Evolutionary conservation across 2,888 invertebrate genomes (phyloP), one percentile per base, ranked within the genome.

Genomic region (Dryobota labecula): DNA sequence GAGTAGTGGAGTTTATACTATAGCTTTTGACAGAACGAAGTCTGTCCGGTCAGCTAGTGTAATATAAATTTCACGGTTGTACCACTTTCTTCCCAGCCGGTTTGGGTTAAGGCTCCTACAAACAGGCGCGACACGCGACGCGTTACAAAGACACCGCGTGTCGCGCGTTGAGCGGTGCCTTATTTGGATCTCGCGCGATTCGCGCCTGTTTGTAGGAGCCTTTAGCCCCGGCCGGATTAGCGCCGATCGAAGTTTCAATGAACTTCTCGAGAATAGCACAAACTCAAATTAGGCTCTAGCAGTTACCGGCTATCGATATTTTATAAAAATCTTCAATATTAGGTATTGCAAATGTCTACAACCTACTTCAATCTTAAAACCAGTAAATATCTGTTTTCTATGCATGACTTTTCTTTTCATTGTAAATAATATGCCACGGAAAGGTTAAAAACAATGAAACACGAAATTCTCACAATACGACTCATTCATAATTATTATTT

Each of bases 241-340:
- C 30, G 27, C 20, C 63, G 70, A 76, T 72, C 70, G 72, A 80
- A 85, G 78, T 83, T 85, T 74, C 76, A 73, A 74, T 70, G 69
- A 83, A 84, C 73, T 79, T 70, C 70, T 70, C 70, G 41, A 68
- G 56, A 64, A 62, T 73, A 56, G 53, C 62, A 43, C 69, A 41
- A 75, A 72, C 64, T 84, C 60, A 68, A 81, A 73, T 78, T 78
- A 68, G 24, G 64, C 62, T 57, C 58, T n/a, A 69, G 49, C 30
- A 45, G 54, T 61, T 57, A 60, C 27, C 41, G 49, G 49, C 20
- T 33, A 60, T 65, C n/a, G 63, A 70, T 62, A 61, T 80, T 68
- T 38, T 30, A 57, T 54, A 24, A 65, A 65, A 70, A 64, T 43
- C 30, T 41, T 30, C 15, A 53, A 54, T 54, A 60, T 41, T 54